Base-by-base conservation (phyloP, 2,113 vertebrate species). In the Tringa solitaria region DNA sequence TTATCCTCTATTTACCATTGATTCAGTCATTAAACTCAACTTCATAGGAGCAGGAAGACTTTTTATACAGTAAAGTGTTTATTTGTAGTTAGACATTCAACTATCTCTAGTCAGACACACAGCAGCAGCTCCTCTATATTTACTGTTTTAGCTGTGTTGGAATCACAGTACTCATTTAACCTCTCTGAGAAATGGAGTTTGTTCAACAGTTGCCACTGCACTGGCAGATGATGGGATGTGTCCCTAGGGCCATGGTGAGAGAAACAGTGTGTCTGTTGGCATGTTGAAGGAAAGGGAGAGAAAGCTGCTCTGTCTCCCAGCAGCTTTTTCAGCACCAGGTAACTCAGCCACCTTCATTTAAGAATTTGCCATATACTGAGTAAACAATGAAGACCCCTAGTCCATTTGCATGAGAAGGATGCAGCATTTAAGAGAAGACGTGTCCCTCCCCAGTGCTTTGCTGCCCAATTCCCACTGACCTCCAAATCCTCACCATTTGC, bases 191-290 rank as follows among this genome's bases (percentile, higher is more conserved):
- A 69, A 64, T 16, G 1, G 5, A 28, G 19, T 32, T 69, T 32
- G 12, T 70, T 53, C 0, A 0, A 33, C 32, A 41, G n/a, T 4
- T 83, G 23, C 32, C 77, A 89, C 56, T 9, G 3, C 0, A 0
- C 2, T 70, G 28, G 41, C 35, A 79, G 51, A 15, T 6, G 57
- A 57, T 0, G 6, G 45, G 10, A 45, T 27, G 27, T 30, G 17
- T 51, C 39, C 21, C 45, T 35, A 14, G 16, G 28, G 35, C 50
- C 12, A 30, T 23, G 32, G 39, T 4, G 22, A 56, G 12, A 50
- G 30, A 65, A 86, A 43, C 2, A 1, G n/a, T 0, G 0, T 12
- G 7, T 20, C 70, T 19, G 13, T 32, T 23, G 43, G 30, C 22
- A 43, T 1, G 2, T 7, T n/a, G 28, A 65, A 85, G 45, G 22